Evolutionary conservation across 2,888 invertebrate species (phyloP).

Genomic region (Calliphora vomitoria): DNA sequence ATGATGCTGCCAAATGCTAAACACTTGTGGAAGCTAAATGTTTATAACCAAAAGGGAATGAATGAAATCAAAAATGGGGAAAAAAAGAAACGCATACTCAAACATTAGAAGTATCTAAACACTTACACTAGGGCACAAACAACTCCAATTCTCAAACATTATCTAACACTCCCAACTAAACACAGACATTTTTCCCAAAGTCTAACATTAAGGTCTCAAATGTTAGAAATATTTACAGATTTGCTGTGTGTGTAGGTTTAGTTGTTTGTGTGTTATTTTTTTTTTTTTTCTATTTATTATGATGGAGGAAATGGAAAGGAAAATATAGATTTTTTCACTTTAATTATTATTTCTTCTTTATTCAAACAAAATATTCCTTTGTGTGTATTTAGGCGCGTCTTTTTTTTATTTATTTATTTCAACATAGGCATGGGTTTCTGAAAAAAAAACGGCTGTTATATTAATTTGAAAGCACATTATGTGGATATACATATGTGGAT

Average conservation of each 20-base stretch:
- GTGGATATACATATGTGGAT: conserved; percentile 23
- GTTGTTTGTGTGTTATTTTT: not conserved
- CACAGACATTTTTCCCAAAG: conserved; percentile 13
- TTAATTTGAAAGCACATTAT: conserved; percentile 56
- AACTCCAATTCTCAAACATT: not conserved
- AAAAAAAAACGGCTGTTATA: conserved; percentile 16
- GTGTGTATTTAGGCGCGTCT: conserved; percentile 54
- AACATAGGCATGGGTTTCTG: conserved; percentile 16
- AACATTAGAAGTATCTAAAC: not conserved
- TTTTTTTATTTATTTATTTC: conserved; percentile 29
- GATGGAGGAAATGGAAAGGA: conserved; percentile 57
- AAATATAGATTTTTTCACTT: conserved; percentile 62
- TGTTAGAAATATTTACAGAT: conserved; percentile 59
- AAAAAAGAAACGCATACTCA: not conserved
- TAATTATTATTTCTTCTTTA: conserved; percentile 65
- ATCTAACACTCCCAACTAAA: not conserved
- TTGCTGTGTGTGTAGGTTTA: not conserved
- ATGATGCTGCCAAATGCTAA: conserved; percentile 54
- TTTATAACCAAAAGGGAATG: conserved; percentile 26
- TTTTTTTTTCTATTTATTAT: conserved; percentile 35
- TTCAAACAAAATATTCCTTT: conserved; percentile 57
- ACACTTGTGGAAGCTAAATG: conserved; percentile 63
- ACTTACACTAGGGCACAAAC: not conserved
- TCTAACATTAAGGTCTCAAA: conserved; percentile 49
- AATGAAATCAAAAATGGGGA: not conserved